Evolutionary conservation across 2,888 invertebrate genomes (phyloP), one percentile per base, ranked within the genome.

Genomic region (Drosophila nigritarsus): DNA sequence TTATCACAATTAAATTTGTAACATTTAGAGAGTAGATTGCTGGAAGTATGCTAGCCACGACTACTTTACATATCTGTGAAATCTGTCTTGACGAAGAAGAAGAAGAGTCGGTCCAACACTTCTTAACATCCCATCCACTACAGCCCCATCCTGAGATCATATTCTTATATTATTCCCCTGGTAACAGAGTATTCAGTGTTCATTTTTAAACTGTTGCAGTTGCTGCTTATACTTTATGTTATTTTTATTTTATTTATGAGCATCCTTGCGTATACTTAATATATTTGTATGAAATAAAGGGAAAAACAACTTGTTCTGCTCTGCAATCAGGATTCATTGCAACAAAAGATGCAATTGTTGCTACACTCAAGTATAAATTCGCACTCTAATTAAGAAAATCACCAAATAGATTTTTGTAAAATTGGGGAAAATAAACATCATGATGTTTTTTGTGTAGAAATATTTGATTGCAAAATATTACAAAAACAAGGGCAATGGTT

Each of bases 261-360:
- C 70, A 69, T 45, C 60, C 38, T n/a, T 45, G 60, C 70, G 72
- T 61, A 65, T 73, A 20, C 65, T n/a, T 65, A 15, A 65, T 60
- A 50, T 11, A 42, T 42, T 20, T 20, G 11, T 11, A 13, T 42
- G 20, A 20, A 42, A n/a, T 15, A 13, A 6, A 2, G 13, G n/a
- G n/a, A n/a, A n/a, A 40, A n/a, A 38, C 6, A n/a, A 36, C 13
- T 30, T 56, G 38, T 24, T 53, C n/a, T 38, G 51, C 38, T 53
- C 54, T 36, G 55, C 59, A 66, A 60, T 54, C 54, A 49, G 27
- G 34, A n/a, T 36, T 15, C 7, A 9, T 29, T 27, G 36, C 29
- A 45, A 18, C 20, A 59, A 42, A 30, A 50, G n/a, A n/a, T 50
- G 50, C 20, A 20, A 2, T 24, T 24, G 24, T 2, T 20, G 42